A percentile compares a stretch with the other conserved stretches of the same genome.
Conservation (phyloP, 23 tunicate genomes). For the Ascidia mentula region DNA sequence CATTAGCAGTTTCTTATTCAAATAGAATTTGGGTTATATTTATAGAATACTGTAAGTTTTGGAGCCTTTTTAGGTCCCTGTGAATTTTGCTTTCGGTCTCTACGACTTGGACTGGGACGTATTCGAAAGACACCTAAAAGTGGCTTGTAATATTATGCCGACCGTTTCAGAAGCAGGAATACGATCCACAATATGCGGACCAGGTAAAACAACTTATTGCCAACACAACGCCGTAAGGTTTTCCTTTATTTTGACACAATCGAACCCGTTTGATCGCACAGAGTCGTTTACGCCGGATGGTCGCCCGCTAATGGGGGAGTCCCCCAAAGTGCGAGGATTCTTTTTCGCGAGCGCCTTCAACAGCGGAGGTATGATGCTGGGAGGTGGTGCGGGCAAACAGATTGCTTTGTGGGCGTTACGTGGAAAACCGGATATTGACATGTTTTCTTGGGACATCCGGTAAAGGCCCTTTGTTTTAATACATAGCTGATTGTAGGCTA, state of each 20-base stretch:
- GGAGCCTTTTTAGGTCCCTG: constrained; percentile 42
- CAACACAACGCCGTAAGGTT: not conserved
- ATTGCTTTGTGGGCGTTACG: constrained; percentile 70
- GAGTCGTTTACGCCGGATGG: constrained; percentile 82
- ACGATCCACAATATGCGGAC: constrained; percentile 84
- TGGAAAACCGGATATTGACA: constrained; percentile 60
- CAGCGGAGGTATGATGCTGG: constrained; percentile 91
- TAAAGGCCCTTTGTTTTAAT: no score
- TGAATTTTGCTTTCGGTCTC: constrained; percentile 74
- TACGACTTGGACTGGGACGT: constrained; percentile 90
- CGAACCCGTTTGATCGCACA: not conserved
- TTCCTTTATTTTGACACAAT: not conserved
- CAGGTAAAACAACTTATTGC: constrained; percentile 29
- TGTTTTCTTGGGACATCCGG: constrained; percentile 87
- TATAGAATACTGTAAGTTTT: not conserved
- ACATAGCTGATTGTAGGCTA: no score
- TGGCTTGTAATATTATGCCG: constrained; percentile 54
- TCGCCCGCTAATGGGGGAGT: constrained; percentile 64
- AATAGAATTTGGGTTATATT: not conserved
- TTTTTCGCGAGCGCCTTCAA: constrained; percentile 81
- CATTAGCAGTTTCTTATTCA: no score
- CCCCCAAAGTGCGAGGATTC: constrained; percentile 77
- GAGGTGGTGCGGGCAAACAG: constrained; percentile 81
- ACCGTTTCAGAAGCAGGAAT: constrained; percentile 56
- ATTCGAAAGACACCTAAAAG: constrained; percentile 68